Evolutionary conservation across 2,797 vertebrate species (phyloP).

Genomic region (Yasuhikotakia modesta): DNA sequence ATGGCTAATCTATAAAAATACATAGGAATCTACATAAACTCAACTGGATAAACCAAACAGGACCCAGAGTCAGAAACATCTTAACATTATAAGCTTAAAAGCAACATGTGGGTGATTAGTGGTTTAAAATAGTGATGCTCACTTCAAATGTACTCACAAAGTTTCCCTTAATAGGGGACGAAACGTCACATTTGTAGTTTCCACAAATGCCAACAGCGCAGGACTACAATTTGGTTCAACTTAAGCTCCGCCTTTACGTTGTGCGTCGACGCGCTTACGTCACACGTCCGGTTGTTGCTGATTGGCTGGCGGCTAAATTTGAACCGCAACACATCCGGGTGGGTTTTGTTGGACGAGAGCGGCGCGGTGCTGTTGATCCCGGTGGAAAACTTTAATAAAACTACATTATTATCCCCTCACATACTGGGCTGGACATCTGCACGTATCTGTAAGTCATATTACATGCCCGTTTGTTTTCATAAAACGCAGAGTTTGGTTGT

Average conservation of each 20-base stretch:
- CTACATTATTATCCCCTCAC: background rate
- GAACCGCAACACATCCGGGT: conserved; percentile 65
- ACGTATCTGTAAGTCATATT: conserved; percentile 12
- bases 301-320: conserved; percentile 79
- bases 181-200: no score
- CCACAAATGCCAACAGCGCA: no score
- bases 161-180: no score
- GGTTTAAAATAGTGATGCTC: background rate
- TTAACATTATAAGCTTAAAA: background rate
- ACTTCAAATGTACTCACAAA: background rate
- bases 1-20: no score
- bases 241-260: background rate
- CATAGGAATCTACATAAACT: background rate
- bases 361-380: background rate
- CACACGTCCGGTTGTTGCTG: conserved; percentile 32
- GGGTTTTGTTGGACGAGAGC: background rate
- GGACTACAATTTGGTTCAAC: no score
- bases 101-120: background rate
- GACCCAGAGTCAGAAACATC: background rate
- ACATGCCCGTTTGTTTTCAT: background rate
- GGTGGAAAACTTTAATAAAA: background rate
- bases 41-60: background rate
- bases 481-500: background rate
- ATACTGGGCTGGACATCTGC: conserved; percentile 2
- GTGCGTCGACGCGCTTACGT: conserved; percentile 2